These are phyloP conservation scores for Rhamphomyia laevipes DNA, from an alignment of 2,888 invertebrate genomes.

Conservation along the genomic window DNA sequence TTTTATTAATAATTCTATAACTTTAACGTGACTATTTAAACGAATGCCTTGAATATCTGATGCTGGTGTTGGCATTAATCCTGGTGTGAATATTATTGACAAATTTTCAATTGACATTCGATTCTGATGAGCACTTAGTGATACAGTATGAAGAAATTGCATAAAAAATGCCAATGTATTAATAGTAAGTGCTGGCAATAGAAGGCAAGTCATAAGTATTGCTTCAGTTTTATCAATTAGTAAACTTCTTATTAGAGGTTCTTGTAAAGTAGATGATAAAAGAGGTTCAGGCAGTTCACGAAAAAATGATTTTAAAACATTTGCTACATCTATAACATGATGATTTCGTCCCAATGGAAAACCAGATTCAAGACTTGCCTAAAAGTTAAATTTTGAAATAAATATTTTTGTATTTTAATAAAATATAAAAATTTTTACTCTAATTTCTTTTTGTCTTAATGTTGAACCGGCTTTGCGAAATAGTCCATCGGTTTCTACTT, in stretches of 20 bases:
- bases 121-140: conserved; percentile 56
- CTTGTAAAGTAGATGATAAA: conserved; percentile 57
- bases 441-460: conserved; percentile 68
- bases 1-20: conserved; percentile 66
- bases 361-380: conserved; percentile 60
- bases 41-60: conserved; percentile 54
- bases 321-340: conserved; percentile 75
- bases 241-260: conserved; percentile 58
- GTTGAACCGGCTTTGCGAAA: conserved; percentile 84
- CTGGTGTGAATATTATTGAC: conserved; percentile 75
- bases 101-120: conserved; percentile 77
- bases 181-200: conserved; percentile 65
- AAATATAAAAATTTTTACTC: conserved; percentile 40
- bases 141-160: conserved; percentile 46
- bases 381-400: conserved; percentile 20
- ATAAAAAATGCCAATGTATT: conserved; percentile 71
- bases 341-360: conserved; percentile 56
- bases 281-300: conserved; percentile 76
- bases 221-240: conserved; percentile 46
- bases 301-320: conserved; percentile 73
- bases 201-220: conserved; percentile 51
- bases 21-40: conserved; percentile 54
- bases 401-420: conserved; percentile 5
- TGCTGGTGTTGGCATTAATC: conserved; percentile 60
- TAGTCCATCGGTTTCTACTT: conserved; percentile 67